Evolutionary conservation across 2,797 vertebrate species (phyloP).

Genomic region (Pterois miles): DNA sequence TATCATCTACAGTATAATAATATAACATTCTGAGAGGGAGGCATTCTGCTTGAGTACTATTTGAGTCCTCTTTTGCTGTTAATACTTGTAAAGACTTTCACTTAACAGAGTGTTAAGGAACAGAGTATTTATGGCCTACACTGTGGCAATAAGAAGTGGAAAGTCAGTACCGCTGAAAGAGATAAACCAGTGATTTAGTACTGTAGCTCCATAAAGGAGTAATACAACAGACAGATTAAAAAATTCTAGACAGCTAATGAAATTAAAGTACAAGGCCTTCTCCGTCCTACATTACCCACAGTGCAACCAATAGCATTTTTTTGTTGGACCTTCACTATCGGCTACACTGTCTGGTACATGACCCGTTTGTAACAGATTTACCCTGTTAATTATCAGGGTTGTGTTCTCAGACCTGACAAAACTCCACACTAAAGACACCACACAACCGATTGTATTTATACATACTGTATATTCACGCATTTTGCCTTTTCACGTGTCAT

Average conservation of each 20-base stretch:
- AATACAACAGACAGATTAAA: background rate
- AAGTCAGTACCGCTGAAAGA: background rate
- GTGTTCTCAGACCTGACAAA: background rate
- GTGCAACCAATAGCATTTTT: background rate
- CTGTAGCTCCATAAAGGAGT: background rate
- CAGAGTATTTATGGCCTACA: background rate
- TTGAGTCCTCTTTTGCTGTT: background rate
- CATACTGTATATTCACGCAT: no score
- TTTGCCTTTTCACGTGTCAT: no score
- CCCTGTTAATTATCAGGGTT: background rate
- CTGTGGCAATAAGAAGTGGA: background rate
- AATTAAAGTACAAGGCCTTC: background rate
- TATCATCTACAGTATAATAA: background rate
- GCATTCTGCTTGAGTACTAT: background rate
- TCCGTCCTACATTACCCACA: background rate
- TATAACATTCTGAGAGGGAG: background rate
- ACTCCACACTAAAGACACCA: background rate
- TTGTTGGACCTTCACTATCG: background rate
- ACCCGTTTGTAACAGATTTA: background rate
- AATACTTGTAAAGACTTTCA: background rate
- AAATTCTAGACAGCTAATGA: background rate
- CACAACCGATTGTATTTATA: background rate
- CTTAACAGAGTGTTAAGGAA: no score
- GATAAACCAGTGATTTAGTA: background rate
- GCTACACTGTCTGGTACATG: background rate